phyloP scores from a whole-genome alignment of 2,113 vertebrate species.

The Lates calcarifer region DNA sequence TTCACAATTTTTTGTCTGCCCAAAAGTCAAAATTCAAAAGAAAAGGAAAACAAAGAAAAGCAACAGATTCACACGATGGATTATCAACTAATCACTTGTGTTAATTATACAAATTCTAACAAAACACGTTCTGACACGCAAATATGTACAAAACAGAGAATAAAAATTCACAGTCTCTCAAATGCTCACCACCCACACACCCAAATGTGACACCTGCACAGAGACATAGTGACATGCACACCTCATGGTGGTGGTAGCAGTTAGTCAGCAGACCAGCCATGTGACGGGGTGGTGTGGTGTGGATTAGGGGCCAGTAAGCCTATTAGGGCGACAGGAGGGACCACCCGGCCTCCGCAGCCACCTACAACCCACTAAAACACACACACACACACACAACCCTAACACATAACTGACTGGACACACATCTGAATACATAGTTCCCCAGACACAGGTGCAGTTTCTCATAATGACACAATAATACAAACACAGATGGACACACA shows the following conservation, averaged over 20 bases:
- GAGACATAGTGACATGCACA: constrained; percentile 46
- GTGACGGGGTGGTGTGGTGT: constrained; percentile 78
- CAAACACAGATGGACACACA: background rate
- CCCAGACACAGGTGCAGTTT: constrained; percentile 25
- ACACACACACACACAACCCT: constrained; percentile 17
- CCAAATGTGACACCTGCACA: constrained; percentile 53
- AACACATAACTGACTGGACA: constrained; percentile 25
- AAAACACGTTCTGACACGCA: background rate
- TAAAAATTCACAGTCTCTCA: background rate
- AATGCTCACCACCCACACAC: constrained; percentile 10
- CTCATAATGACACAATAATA: constrained; percentile 18
- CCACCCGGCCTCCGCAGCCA: constrained; percentile 79
- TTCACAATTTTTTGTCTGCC: too few relatives aligned
- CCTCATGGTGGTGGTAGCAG: constrained; percentile 60
- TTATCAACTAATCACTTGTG: background rate
- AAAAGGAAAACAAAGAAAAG: background rate
- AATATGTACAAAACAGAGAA: background rate
- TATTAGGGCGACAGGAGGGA: constrained; percentile 82
- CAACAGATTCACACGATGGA: background rate
- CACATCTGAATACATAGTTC: constrained; percentile 1
- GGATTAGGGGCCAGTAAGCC: constrained; percentile 82
- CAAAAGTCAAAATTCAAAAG: background rate
- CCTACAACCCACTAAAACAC: constrained; percentile 49
- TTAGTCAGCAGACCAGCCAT: constrained; percentile 82
- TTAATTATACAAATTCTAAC: background rate